phyloP scores from a whole-genome alignment of 2,797 vertebrate species.

The Aeoliscus strigatus region DNA sequence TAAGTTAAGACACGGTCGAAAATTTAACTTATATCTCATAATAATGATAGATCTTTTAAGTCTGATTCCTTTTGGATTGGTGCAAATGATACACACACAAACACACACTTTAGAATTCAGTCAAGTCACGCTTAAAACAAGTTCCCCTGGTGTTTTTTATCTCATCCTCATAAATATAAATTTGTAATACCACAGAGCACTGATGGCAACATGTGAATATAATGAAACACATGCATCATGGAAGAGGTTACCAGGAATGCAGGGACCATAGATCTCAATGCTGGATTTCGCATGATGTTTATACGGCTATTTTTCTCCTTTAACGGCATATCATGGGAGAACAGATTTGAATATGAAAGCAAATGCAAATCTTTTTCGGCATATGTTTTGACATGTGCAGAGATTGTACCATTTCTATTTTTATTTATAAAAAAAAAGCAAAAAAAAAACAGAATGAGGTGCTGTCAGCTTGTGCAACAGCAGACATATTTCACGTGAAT shows the following conservation, averaged over 20 bases:
- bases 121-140: conserved; percentile 15
- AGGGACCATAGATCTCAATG: no score
- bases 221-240: conserved; percentile 47
- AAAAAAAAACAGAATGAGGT: no score
- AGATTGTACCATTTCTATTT: conserved; percentile 36
- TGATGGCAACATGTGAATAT: conserved; percentile 23
- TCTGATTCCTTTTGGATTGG: conserved; percentile 31
- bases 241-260: conserved; percentile 13
- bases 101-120: conserved; percentile 21
- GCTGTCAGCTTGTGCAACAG: conserved; percentile 5
- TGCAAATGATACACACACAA: conserved; percentile 6
- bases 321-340: conserved; percentile 28
- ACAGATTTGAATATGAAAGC: conserved; percentile 49
- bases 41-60: conserved; percentile 59
- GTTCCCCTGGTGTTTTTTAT: no score
- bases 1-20: no score
- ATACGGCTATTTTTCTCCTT: conserved; percentile 21
- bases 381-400: conserved; percentile 42
- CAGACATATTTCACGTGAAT: background rate
- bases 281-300: conserved; percentile 32
- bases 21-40: no score
- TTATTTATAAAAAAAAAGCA: conserved; percentile 25
- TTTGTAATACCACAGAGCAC: conserved; percentile 25
- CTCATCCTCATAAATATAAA: conserved; percentile 15
- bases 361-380: conserved; percentile 44